Conservation (phyloP, 2,888 invertebrate genomes). For the Heliothis peltigera region DNA sequence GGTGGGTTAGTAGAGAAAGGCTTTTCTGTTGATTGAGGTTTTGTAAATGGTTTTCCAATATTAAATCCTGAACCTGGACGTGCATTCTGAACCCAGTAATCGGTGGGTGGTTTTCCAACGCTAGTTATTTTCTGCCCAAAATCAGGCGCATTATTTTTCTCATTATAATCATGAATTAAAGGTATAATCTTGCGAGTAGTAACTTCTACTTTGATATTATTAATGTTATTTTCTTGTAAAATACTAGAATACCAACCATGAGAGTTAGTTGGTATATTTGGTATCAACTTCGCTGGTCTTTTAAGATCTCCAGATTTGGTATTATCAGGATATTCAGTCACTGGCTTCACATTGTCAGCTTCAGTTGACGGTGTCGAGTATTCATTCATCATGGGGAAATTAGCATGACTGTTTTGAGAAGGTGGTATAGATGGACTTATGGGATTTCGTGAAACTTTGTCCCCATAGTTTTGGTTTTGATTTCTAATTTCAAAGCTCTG, state of each 20-base stretch:
- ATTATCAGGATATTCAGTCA: conserved; percentile 71
- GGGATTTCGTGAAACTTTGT: conserved; percentile 49
- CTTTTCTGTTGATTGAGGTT: conserved; percentile 69
- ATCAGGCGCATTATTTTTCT: conserved; percentile 71
- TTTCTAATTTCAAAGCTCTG: conserved; percentile 25
- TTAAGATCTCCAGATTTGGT: conserved; percentile 69
- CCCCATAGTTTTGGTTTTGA: conserved; percentile 59
- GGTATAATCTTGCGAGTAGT: conserved; percentile 85
- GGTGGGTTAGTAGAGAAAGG: conserved; percentile 62
- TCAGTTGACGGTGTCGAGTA: conserved; percentile 56
- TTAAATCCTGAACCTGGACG: conserved; percentile 71
- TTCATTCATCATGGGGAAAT: conserved; percentile 86
- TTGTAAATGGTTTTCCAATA: conserved; percentile 82
- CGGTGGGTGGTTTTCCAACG: conserved; percentile 82
- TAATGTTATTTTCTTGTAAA: conserved; percentile 77
- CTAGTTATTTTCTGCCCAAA: conserved; percentile 84
- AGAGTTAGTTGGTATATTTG: conserved; percentile 83
- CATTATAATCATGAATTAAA: conserved; percentile 75
- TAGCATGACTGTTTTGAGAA: conserved; percentile 85
- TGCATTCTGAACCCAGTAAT: conserved; percentile 75
- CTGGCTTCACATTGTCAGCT: conserved; percentile 66
- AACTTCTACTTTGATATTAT: conserved; percentile 79
- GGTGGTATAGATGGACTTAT: conserved; percentile 61
- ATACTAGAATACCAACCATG: conserved; percentile 87
- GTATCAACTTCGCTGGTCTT: conserved; percentile 79